Evolutionary conservation across 2,888 invertebrate species (phyloP).

Genomic region (Microchrysa polita): DNA sequence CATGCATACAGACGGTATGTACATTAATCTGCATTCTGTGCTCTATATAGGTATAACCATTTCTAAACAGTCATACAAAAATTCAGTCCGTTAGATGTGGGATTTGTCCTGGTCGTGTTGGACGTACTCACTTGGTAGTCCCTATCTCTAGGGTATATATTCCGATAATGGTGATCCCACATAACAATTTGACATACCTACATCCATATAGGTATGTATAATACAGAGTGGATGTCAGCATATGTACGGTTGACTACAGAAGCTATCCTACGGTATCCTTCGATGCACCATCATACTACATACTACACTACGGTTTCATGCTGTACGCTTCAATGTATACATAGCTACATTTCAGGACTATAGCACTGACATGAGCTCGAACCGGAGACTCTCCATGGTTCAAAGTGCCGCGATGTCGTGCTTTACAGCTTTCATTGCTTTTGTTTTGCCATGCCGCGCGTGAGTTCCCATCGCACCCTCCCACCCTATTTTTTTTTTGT

Average conservation of each 20-base stretch:
- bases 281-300: background rate
- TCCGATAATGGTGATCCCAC: conserved; percentile 42
- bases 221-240: background rate
- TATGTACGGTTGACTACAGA: background rate
- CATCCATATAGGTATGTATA: background rate
- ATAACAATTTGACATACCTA: conserved; percentile 31
- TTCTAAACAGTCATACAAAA: conserved; percentile 4
- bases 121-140: conserved; percentile 54
- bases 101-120: conserved; percentile 53
- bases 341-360: conserved; percentile 12
- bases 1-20: background rate
- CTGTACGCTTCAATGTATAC: no score
- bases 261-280: conserved; percentile 28
- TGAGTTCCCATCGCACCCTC: conserved; percentile 55
- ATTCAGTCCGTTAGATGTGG: conserved; percentile 16
- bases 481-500: conserved; percentile 49
- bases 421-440: conserved; percentile 55
- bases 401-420: conserved; percentile 57
- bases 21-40: conserved; percentile 5
- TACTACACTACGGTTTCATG: no score
- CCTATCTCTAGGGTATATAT: conserved; percentile 52
- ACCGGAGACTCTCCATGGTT: conserved; percentile 51
- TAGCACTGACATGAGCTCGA: conserved; percentile 30
- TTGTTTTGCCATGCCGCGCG: conserved; percentile 56
- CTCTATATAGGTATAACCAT: conserved; percentile 10